phyloP scores from a whole-genome alignment of 2,797 vertebrate species.

The Glyptemys insculpta region DNA sequence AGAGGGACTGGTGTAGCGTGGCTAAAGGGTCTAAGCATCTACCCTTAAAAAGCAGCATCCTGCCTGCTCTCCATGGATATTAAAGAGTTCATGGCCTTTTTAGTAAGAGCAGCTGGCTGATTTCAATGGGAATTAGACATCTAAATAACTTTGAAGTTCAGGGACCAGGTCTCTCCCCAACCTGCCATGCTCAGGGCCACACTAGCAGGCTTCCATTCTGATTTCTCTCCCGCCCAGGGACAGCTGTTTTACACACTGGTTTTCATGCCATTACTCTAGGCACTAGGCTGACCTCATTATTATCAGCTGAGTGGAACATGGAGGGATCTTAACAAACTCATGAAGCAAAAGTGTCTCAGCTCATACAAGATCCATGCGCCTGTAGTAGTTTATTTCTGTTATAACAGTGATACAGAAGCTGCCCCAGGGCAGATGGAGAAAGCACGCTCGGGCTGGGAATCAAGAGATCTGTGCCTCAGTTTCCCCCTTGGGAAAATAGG shows the following conservation, averaged over 20 bases:
- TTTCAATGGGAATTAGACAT: too few relatives aligned
- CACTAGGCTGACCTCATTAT: not conserved
- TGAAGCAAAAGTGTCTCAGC: not conserved
- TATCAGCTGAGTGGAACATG: not conserved
- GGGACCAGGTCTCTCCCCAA: not conserved
- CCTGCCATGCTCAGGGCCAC: not conserved
- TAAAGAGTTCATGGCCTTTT: not conserved
- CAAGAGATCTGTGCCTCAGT: not conserved
- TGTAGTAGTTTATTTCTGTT: not conserved
- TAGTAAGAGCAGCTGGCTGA: not conserved
- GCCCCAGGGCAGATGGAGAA: accelerated
- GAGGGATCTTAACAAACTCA: not conserved
- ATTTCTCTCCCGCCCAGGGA: not conserved
- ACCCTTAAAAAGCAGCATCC: not conserved
- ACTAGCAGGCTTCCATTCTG: not conserved
- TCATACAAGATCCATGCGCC: not conserved
- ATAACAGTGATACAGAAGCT: not conserved
- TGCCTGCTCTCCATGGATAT: not conserved
- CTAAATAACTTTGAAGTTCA: too few relatives aligned
- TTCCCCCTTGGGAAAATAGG: not conserved
- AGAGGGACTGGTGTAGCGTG: not conserved
- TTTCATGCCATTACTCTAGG: not conserved
- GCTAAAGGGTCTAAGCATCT: not conserved
- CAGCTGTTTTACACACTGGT: not conserved
- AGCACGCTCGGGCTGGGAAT: not conserved